phyloP scores from a whole-genome alignment of 2,113 vertebrate genomes.

The Malurus elegans region DNA sequence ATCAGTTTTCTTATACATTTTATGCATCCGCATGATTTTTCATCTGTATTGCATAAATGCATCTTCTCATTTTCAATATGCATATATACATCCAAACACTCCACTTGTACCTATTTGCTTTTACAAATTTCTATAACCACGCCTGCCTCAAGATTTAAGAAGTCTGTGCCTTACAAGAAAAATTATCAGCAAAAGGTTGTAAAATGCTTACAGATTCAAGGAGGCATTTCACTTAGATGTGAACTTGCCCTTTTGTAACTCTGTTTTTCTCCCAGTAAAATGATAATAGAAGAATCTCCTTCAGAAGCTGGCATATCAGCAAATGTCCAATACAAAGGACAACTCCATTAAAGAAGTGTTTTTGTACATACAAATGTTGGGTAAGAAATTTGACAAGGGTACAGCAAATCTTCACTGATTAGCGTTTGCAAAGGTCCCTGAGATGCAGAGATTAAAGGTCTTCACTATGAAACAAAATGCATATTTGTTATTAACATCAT shows the following conservation, averaged over 20 bases:
- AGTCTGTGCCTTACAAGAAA: not conserved
- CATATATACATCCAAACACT: not conserved
- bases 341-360: slow-evolving; percentile 33
- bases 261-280: slow-evolving; percentile 16
- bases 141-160: not conserved
- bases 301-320: slow-evolving; percentile 13
- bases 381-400: slow-evolving; percentile 3
- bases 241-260: slow-evolving; percentile 26
- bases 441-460: not conserved
- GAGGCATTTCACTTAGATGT: not conserved
- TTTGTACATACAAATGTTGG: slow-evolving; percentile 1
- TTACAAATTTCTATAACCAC: not conserved
- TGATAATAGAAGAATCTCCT: slow-evolving; percentile 4
- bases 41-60: slow-evolving; percentile 48
- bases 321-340: slow-evolving; percentile 25
- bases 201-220: slow-evolving; percentile 12
- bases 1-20: slow-evolving; percentile 64
- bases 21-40: slow-evolving; percentile 63
- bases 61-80: slow-evolving; percentile 12
- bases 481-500: not conserved
- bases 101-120: not conserved
- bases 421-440: not conserved
- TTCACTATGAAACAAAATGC: not conserved
- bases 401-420: not conserved
- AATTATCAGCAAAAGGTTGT: not conserved